A percentile compares a stretch with the other conserved stretches of the same genome.
Conservation (phyloP, 2,113 vertebrate genomes). For the Eublepharis macularius region DNA sequence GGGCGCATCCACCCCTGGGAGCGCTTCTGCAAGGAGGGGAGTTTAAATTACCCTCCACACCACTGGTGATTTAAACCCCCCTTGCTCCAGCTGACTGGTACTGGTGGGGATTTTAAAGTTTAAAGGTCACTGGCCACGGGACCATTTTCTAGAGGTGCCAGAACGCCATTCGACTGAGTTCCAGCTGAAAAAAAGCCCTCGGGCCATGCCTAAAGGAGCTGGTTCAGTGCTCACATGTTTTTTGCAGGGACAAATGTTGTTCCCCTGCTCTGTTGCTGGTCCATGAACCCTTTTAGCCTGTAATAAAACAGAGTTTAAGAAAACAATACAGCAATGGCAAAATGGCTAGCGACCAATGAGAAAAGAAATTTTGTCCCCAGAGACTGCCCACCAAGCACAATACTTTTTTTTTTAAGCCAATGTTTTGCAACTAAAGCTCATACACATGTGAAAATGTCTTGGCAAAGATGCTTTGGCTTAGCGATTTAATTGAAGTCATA, state of each 20-base stretch:
- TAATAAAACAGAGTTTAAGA: slow-evolving; percentile 11
- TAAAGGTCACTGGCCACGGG: too few species aligned
- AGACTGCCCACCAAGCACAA: background rate
- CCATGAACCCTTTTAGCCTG: background rate
- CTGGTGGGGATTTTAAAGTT: too few species aligned
- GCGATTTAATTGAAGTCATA: background rate
- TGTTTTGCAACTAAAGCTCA: background rate
- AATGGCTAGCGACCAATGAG: background rate
- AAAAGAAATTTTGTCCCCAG: background rate
- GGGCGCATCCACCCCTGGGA: too few species aligned
- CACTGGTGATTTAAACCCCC: too few species aligned
- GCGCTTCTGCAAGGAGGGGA: too few species aligned
- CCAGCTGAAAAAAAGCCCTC: too few species aligned
- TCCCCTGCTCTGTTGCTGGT: background rate
- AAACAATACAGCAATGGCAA: background rate
- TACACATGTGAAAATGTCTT: background rate
- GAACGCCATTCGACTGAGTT: too few species aligned
- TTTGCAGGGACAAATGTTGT: background rate
- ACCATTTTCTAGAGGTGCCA: too few species aligned
- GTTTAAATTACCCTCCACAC: too few species aligned
- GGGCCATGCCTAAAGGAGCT: too few species aligned
- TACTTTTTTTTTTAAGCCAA: background rate
- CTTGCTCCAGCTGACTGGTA: too few species aligned
- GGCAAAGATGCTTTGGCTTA: background rate
- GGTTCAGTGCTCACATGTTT: background rate